Conservation (phyloP, 2,113 vertebrate genomes). For the Tricholaema leucomelas region DNA sequence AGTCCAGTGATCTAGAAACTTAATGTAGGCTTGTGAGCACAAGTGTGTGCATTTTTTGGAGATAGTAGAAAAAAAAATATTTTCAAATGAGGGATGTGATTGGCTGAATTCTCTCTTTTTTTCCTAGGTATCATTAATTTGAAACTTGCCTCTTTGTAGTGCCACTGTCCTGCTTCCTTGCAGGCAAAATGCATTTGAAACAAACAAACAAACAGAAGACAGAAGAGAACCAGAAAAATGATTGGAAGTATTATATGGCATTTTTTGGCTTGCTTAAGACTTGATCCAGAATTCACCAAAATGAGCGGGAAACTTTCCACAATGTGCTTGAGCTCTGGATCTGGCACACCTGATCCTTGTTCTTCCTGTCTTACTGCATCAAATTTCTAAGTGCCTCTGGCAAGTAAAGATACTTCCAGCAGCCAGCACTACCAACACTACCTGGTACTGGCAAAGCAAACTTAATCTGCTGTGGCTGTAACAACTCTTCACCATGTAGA, state of each 20-base stretch:
- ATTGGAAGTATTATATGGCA: not conserved
- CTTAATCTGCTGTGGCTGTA: not conserved
- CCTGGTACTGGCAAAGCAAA: not conserved
- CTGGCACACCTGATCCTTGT: not conserved
- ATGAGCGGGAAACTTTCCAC: not conserved
- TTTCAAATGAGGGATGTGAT: not conserved
- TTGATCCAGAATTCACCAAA: not conserved
- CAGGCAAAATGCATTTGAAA: not conserved
- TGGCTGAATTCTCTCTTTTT: not conserved
- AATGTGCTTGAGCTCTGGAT: not conserved
- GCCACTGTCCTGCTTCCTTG: not conserved
- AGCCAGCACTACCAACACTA: not conserved
- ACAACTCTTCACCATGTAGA: not conserved
- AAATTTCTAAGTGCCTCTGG: not conserved
- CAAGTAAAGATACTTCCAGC: not conserved
- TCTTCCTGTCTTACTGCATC: not conserved
- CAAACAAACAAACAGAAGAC: fast-evolving
- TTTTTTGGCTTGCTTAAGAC: not conserved
- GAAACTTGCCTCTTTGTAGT: not conserved
- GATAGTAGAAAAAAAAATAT: not conserved
- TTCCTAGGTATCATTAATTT: not conserved
- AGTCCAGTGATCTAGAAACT: slow-evolving; percentile 3
- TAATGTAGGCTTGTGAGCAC: not conserved
- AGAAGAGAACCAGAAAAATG: not conserved
- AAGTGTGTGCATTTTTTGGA: not conserved